Evolutionary conservation across 2,113 vertebrate species (phyloP), one percentile per base, ranked within the genome.

Genomic region (Pardalotus punctatus): DNA sequence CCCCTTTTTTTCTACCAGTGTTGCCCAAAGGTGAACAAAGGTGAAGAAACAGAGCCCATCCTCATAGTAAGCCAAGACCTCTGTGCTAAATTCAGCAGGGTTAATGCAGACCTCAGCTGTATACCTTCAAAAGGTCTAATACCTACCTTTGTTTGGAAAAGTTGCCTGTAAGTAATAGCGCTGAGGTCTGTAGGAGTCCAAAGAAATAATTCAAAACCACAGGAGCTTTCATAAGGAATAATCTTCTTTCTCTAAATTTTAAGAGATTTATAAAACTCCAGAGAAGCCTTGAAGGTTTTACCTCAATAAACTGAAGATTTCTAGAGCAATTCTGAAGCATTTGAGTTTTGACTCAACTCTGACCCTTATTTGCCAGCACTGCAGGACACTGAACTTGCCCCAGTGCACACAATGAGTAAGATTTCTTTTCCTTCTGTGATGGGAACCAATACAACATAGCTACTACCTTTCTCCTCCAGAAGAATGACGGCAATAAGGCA

Each of bases 1-100:
- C 2, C 11, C 5, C 2, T 11, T 77, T 45, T 61, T 74, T 42
- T 53, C 4, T 11, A 88, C 5, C 11, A 66, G 18, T 17, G 5
- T 31, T 73, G 24, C 8, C 25, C 19, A 18, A 60, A 53, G 4
- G 5, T 27, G 23, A 24, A n/a, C 25, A 36, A 64, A 53, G 2
- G 5, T 35, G 12, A 23, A n/a, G 2, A 53, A 91, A 56, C 6
- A 62, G 15, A 90, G 11, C 6, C 67, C 4, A 21, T 29, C 6
- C 15, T 72, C 36, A 42, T 11, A n/a, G 2, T 65, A 50, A 70
- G 22, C 11, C 0, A 0, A 28, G 27, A 73, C 7, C 10, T 42
- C 43, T 51, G 22, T 60, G 15, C 38, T 65, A 36, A 73, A 38
- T 61, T 77, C 48, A 91, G 19, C 16, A 23, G 27, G 5, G 4